phyloP scores from a whole-genome alignment of 1,140 invertebrate species.

The Leguminivora glycinivorella region DNA sequence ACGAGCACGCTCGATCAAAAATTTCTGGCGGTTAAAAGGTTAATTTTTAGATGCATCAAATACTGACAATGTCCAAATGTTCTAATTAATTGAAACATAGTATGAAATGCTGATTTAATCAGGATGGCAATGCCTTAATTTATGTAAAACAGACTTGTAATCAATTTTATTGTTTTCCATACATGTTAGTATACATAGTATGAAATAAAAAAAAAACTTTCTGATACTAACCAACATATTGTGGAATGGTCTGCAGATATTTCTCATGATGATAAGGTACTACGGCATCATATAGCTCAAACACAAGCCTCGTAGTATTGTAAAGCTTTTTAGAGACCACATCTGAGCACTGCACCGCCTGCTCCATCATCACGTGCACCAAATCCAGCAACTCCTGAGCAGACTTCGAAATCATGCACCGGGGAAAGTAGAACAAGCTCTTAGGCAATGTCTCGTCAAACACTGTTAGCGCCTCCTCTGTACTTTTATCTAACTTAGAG shows the following conservation, averaged over 20 bases:
- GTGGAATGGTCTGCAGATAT: slow-evolving; percentile 89
- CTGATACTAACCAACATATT: slow-evolving; percentile 85
- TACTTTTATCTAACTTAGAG: slow-evolving; percentile 39
- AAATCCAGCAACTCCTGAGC: slow-evolving; percentile 84
- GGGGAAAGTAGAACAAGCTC: slow-evolving; percentile 73
- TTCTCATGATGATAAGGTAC: slow-evolving; percentile 89
- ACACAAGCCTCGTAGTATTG: slow-evolving; percentile 85
- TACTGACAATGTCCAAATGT: too few relatives aligned
- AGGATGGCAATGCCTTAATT: too few relatives aligned
- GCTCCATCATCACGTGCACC: slow-evolving; percentile 85
- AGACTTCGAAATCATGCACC: slow-evolving; percentile 74
- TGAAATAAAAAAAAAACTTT: slow-evolving; percentile 19
- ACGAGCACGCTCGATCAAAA: too few relatives aligned
- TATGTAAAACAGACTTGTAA: too few relatives aligned
- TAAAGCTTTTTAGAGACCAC: slow-evolving; percentile 84
- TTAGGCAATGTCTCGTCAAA: slow-evolving; percentile 66
- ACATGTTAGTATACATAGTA: too few relatives aligned
- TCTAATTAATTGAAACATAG: too few relatives aligned
- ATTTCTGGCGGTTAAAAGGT: too few relatives aligned
- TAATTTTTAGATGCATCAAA: too few relatives aligned
- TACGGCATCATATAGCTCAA: slow-evolving; percentile 88
- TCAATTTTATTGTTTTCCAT: neutral
- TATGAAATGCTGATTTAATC: too few relatives aligned
- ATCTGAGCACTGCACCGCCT: slow-evolving; percentile 82
- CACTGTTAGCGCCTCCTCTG: slow-evolving; percentile 55